Evolutionary conservation across 1,140 invertebrate genomes (phyloP), one percentile per base, ranked within the genome.

Genomic region (Lethrus apterus): DNA sequence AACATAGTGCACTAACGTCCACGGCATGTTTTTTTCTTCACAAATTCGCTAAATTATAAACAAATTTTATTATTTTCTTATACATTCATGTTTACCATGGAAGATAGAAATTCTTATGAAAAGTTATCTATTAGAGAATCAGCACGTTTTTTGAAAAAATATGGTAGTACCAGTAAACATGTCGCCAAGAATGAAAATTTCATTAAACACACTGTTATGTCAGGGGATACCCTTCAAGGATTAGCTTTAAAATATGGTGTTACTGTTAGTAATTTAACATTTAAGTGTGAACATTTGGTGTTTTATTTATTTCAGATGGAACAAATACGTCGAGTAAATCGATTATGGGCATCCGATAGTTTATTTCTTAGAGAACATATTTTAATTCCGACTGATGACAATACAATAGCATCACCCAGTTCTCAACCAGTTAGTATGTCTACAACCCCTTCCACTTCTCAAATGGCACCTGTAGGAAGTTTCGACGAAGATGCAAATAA

Each of bases 241-340:
- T 83, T 95, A 53, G 88, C 91, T 15, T 73, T 94, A 20, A 92
- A 88, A 77, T 93, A 93, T 73, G 85, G 87, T 62, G 85, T 89
- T 56, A 89, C 89, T 63, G 90, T 94, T 76, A 78, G 82, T 79
- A 55, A 21, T 14, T 33, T 5, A 15, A 18, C 14, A 9, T 23
- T 24, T 26, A 26, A 26, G 7, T 18, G 23, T 26, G 0, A n/a
- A n/a, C n/a, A n/a, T 5, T 15, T n/a, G 29, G 10, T 9, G n/a
- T 35, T 15, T 7, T 18, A 11, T 33, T 58, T 52, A 50, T 59
- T 76, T 30, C 67, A 93, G 89, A 93, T 87, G 64, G 89, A 93
- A 70, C 86, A 91, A 70, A 89, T 94, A 64, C 77, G 89, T 59
- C 74, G 89, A 62, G 81, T 80, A 23, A 94, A 93, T 66, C 80